Conservation (phyloP, 2,113 vertebrate genomes). For the Grallaria varia region DNA sequence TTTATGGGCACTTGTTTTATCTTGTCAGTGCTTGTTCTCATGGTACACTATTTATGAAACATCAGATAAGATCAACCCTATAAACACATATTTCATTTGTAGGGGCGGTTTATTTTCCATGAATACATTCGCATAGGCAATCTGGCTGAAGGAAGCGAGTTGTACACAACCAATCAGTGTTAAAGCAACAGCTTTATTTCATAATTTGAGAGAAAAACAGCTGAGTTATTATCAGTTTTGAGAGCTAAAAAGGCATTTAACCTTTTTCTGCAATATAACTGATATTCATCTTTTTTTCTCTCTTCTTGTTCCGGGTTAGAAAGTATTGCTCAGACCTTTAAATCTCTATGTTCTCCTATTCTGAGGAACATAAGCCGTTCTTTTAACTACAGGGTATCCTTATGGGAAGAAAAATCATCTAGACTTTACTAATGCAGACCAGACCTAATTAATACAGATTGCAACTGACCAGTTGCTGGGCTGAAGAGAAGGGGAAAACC, state of each 20-base stretch:
- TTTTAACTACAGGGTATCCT: not conserved
- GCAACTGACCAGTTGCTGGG: not conserved
- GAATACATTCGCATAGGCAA: not conserved
- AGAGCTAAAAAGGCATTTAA: not conserved
- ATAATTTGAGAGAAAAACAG: not conserved
- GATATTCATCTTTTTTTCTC: not conserved
- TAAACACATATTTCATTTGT: slow-evolving; percentile 16
- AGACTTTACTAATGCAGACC: not conserved
- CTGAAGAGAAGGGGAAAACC: not conserved
- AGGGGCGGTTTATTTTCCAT: slow-evolving; percentile 27
- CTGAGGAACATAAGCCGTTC: not conserved
- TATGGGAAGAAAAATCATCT: not conserved
- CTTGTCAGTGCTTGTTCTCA: slow-evolving; percentile 38
- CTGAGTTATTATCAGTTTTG: not conserved
- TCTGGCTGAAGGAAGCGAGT: not conserved
- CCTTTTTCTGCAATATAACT: not conserved
- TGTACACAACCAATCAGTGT: not conserved
- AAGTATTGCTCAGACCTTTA: not conserved
- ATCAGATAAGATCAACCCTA: slow-evolving; percentile 55
- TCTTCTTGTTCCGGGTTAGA: not conserved
- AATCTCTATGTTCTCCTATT: not conserved
- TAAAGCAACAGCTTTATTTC: not conserved
- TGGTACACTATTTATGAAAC: not conserved
- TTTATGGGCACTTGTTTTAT: slow-evolving; percentile 29
- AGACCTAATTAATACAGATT: not conserved